Percentiles rank a stretch among this genome's conserved stretches.
Conservation (phyloP, 2,888 invertebrate species). For the Amiota minor region DNA sequence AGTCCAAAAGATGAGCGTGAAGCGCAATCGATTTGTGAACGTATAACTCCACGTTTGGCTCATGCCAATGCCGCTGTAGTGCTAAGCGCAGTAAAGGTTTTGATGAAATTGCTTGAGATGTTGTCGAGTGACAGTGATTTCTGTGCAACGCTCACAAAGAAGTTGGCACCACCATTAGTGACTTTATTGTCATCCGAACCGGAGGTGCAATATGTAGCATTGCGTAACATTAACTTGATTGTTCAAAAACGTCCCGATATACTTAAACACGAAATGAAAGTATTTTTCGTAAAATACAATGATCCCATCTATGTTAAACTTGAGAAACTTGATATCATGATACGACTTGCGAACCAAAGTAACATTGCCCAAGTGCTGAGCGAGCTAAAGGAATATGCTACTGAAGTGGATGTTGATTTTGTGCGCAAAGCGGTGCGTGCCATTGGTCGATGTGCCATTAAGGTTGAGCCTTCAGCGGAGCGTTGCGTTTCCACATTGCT, state of each 20-base stretch:
- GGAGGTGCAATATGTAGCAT: conserved; percentile 98
- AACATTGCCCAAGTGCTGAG: conserved; percentile 99
- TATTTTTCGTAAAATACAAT: conserved; percentile 99
- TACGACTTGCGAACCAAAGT: conserved; percentile 95
- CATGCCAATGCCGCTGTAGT: conserved; percentile 99
- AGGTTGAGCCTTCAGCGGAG: conserved; percentile 98
- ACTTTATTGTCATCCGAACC: conserved; percentile 98
- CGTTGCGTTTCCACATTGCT: conserved; percentile 97
- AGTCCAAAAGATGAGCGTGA: conserved; percentile 97
- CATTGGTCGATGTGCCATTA: conserved; percentile 98
- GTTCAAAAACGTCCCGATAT: conserved; percentile 99
- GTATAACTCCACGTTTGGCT: conserved; percentile 96
- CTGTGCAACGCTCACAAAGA: conserved; percentile 93
- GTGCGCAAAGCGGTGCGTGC: conserved; percentile 98
- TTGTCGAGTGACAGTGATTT: conserved; percentile 94
- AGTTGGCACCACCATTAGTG: conserved; percentile 98
- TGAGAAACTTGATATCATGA: conserved; percentile 99
- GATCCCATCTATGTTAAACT: conserved; percentile 99
- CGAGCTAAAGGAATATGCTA: conserved; percentile 98
- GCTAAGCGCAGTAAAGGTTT: conserved; percentile 95
- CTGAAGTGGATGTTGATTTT: conserved; percentile 99
- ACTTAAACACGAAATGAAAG: conserved; percentile 99
- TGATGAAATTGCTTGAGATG: conserved; percentile 99
- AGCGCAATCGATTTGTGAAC: conserved; percentile 98
- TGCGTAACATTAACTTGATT: conserved; percentile 98